Evolutionary conservation across 2,888 invertebrate genomes (phyloP).

Genomic region (Cantharis rufa): DNA sequence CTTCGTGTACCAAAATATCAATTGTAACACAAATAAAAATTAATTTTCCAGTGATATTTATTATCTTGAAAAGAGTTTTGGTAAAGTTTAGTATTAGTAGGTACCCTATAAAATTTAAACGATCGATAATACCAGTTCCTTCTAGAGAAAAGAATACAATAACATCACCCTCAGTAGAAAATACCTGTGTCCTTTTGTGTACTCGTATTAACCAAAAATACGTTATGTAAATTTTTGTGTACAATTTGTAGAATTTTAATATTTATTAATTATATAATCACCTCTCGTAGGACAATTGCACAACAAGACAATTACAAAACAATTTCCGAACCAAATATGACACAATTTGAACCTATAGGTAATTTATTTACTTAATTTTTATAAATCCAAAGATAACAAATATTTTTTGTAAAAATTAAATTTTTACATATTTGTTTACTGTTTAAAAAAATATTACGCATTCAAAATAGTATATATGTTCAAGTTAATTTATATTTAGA

Average conservation of each 20-base stretch:
- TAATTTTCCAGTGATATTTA: constrained; percentile 5
- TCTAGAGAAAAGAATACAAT: constrained; percentile 9
- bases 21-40: too few species aligned
- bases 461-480: neutral
- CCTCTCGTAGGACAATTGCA: neutral
- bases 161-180: constrained; percentile 14
- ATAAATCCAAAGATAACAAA: neutral
- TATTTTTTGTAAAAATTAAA: neutral
- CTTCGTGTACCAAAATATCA: too few species aligned
- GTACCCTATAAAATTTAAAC: constrained; percentile 18
- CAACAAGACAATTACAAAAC: neutral
- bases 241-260: neutral
- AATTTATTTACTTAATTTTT: too few species aligned
- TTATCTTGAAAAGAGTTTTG: neutral
- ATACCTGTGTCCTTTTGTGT: constrained; percentile 23
- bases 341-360: neutral
- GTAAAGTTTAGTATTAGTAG: constrained; percentile 5
- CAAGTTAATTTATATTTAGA: neutral
- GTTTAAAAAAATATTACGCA: neutral
- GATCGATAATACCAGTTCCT: constrained; percentile 18
- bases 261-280: neutral
- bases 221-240: constrained; percentile 23
- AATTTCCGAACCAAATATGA: neutral
- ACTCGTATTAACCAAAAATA: constrained; percentile 25
- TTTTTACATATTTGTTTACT: neutral